phyloP scores from a whole-genome alignment of 1,140 invertebrate species.

The Solenopsis invicta region DNA sequence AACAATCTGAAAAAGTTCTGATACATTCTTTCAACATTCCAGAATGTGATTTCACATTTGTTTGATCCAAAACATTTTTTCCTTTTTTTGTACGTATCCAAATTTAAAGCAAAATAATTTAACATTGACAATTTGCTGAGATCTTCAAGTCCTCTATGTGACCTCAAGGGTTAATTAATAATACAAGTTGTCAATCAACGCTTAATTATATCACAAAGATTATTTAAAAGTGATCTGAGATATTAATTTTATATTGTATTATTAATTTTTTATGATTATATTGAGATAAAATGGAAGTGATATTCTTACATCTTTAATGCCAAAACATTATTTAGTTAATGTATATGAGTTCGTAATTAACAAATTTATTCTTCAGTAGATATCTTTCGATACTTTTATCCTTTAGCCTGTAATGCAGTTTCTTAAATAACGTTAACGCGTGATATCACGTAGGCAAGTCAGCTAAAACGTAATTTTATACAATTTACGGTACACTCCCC shows the following conservation, averaged over 20 bases:
- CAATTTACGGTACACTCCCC: conserved; percentile 4
- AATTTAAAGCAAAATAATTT: no score
- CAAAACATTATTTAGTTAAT: neutral
- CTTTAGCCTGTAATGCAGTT: neutral
- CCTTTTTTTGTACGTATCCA: no score
- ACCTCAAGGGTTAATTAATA: no score
- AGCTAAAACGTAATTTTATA: neutral
- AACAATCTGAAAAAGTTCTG: no score
- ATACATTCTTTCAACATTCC: no score
- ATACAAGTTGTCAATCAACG: neutral
- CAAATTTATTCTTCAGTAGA: neutral
- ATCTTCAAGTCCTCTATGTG: no score
- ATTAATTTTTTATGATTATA: conserved; percentile 15
- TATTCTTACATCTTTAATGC: neutral
- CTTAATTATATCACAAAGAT: conserved; percentile 5
- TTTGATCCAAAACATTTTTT: no score
- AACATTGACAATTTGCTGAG: no score
- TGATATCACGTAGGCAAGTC: neutral
- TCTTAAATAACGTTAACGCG: conserved; percentile 3
- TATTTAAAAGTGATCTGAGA: neutral
- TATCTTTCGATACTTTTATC: neutral
- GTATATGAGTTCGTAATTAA: neutral
- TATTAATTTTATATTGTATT: no score
- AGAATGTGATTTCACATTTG: no score
- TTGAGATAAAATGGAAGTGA: neutral